These are phyloP conservation scores for Vidua chalybeata DNA, from an alignment of 2,113 vertebrate genomes.

Conservation along the genomic window DNA sequence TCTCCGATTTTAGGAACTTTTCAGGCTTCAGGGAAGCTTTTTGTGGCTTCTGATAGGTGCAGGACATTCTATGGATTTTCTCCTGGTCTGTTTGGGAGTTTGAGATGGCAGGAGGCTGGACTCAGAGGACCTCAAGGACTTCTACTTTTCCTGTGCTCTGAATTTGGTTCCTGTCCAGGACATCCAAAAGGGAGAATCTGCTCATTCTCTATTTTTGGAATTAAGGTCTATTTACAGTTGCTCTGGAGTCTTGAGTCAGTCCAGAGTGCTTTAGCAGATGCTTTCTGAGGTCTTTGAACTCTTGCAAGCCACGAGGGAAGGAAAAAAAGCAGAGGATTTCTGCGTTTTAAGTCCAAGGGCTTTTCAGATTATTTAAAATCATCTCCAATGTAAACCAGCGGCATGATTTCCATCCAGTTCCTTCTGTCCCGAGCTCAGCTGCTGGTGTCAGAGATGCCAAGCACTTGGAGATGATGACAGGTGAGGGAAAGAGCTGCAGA, in stretches of 20 bases:
- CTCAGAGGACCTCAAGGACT: background rate
- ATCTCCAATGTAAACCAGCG: slow-evolving; percentile 25
- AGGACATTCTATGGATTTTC: background rate
- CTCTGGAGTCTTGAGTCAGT: background rate
- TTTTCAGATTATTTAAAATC: slow-evolving; percentile 28
- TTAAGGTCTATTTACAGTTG: slow-evolving; percentile 9
- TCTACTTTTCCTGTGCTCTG: background rate
- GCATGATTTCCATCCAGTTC: slow-evolving; percentile 3
- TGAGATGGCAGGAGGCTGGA: background rate
- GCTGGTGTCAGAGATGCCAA: background rate
- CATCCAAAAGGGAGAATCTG: background rate
- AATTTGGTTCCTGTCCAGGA: background rate
- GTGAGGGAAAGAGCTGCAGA: slow-evolving; percentile 23
- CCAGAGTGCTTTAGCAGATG: slow-evolving; percentile 45
- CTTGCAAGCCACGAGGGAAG: background rate
- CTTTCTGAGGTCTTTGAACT: slow-evolving; percentile 41
- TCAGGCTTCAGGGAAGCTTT: background rate
- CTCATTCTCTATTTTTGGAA: slow-evolving; percentile 38
- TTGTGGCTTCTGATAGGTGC: background rate
- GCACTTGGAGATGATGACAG: slow-evolving; percentile 46
- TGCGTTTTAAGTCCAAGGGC: background rate
- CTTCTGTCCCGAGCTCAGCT: background rate
- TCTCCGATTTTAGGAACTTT: background rate
- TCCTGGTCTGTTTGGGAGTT: background rate
- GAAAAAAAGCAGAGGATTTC: background rate